Evolutionary conservation across 2,888 invertebrate genomes (phyloP).

Genomic region (Cyclophora albipunctata): DNA sequence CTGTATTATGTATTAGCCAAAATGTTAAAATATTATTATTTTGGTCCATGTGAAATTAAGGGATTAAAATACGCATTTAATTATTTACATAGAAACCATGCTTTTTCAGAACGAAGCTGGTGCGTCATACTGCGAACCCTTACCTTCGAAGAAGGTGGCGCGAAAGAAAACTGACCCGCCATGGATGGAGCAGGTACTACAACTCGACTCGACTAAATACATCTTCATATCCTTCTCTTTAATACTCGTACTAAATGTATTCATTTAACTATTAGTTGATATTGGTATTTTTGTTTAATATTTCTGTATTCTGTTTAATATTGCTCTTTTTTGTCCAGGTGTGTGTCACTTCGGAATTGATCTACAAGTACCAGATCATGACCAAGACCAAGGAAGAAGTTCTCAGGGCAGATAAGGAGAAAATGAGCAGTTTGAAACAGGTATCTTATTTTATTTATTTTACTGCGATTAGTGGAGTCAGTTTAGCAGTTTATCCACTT

Average conservation of each 20-base stretch:
- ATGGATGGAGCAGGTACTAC: constrained; percentile 77
- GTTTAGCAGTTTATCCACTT: no score
- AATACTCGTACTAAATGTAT: no score
- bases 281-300: background rate
- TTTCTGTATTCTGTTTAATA: background rate
- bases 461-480: no score
- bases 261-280: background rate
- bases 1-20: no score
- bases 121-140: no score
- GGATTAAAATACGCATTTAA: no score
- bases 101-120: no score
- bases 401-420: constrained; percentile 76
- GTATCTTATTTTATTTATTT: no score
- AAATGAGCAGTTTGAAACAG: constrained; percentile 73
- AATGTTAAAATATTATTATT: no score
- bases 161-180: constrained; percentile 74
- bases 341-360: constrained; percentile 78
- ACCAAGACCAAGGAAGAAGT: constrained; percentile 76
- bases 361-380: constrained; percentile 81
- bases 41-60: no score
- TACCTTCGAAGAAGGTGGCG: constrained; percentile 9
- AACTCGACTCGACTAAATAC: background rate
- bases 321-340: constrained; percentile 36
- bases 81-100: no score
- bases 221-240: no score